These are phyloP conservation scores for Drosophila peninsularis DNA, from an alignment of 2,888 invertebrate genomes.

Conservation along the genomic window DNA sequence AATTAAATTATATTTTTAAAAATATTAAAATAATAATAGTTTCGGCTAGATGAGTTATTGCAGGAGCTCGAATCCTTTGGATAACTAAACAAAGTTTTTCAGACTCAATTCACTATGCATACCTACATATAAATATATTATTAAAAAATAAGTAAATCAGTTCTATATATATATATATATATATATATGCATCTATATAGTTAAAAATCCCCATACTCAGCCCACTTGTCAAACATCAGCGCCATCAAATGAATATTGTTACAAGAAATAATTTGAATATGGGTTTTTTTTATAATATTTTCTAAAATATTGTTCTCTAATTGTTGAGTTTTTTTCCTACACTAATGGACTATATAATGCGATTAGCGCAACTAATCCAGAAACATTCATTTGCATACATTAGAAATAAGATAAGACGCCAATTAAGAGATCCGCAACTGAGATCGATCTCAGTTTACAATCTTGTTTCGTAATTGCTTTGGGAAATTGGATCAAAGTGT, in stretches of 20 bases:
- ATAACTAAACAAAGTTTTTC: too few species aligned
- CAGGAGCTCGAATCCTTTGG: too few species aligned
- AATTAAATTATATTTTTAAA: too few species aligned
- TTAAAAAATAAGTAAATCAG: too few species aligned
- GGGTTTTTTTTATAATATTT: not conserved
- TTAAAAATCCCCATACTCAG: not conserved
- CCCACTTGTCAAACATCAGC: not conserved
- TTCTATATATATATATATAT: not conserved
- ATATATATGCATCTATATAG: not conserved
- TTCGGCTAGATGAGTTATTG: too few species aligned
- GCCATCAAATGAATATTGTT: not conserved
- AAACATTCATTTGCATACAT: conserved; percentile 13
- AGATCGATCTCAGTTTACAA: conserved; percentile 8
- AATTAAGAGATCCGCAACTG: not conserved
- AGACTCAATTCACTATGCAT: too few species aligned
- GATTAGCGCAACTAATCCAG: not conserved
- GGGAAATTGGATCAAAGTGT: not conserved
- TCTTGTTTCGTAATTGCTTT: conserved; percentile 6
- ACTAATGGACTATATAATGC: conserved; percentile 13
- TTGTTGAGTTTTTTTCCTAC: not conserved
- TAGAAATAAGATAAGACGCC: not conserved
- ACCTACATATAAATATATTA: too few species aligned
- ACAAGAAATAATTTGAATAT: not conserved
- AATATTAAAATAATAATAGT: too few species aligned
- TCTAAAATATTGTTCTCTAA: not conserved